phyloP scores from a whole-genome alignment of 2,888 invertebrate species.

The Drosophila macrospina region DNA sequence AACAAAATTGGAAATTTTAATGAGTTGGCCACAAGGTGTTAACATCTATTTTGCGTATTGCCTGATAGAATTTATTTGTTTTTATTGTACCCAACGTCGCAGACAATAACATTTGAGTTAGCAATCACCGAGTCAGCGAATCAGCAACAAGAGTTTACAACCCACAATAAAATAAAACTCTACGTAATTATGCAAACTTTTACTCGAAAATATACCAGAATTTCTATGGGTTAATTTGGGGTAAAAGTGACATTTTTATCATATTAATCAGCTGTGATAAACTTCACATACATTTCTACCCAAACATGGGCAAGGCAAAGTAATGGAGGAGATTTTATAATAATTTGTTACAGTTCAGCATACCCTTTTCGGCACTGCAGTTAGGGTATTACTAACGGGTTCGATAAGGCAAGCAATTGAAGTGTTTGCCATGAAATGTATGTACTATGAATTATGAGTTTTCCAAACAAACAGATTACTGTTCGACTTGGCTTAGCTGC shows the following conservation, averaged over 20 bases:
- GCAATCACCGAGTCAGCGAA: constrained; percentile 9
- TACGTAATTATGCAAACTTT: constrained; percentile 9
- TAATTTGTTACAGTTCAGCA: neutral
- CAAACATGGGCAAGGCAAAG: too few relatives aligned
- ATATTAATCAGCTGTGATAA: constrained; percentile 22
- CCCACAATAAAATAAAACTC: constrained; percentile 14
- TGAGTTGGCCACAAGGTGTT: constrained; percentile 35
- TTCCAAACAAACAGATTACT: constrained; percentile 30
- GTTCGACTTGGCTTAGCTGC: constrained; percentile 13
- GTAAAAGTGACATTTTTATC: neutral
- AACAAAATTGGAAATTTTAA: constrained; percentile 40
- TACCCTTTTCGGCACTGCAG: neutral
- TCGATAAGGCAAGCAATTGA: constrained; percentile 12
- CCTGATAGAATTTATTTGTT: constrained; percentile 18
- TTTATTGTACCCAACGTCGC: constrained; percentile 15
- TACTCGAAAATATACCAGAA: neutral
- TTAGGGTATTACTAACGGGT: neutral
- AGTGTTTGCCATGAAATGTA: constrained; percentile 15
- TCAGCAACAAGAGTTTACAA: constrained; percentile 18
- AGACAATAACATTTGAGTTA: constrained; percentile 26
- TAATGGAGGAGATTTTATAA: neutral
- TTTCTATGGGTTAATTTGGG: neutral
- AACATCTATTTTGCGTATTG: constrained; percentile 42
- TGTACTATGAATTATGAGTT: constrained; percentile 9
- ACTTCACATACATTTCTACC: constrained; percentile 6